These are phyloP conservation scores for Papilio elwesi DNA, from an alignment of 2,888 invertebrate species.

Conservation along the genomic window DNA sequence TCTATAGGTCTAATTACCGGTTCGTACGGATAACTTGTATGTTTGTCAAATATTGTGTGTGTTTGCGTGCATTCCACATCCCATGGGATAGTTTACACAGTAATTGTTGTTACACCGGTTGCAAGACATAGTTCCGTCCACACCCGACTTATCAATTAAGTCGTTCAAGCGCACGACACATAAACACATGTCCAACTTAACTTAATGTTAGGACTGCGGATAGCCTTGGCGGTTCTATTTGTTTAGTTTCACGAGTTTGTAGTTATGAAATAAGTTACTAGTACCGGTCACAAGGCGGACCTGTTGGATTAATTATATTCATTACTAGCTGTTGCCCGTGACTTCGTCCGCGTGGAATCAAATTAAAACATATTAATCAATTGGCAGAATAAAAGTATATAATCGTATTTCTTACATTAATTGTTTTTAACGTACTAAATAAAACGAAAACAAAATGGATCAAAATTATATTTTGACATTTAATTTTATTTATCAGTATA, in stretches of 20 bases:
- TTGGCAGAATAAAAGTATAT: too few species aligned
- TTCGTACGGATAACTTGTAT: constrained; percentile 1
- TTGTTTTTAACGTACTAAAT: too few species aligned
- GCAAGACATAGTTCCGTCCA: not conserved
- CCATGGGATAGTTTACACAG: constrained; percentile 10
- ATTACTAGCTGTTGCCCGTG: too few species aligned
- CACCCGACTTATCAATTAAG: constrained; percentile 16
- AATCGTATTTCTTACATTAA: too few species aligned
- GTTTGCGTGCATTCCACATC: not conserved
- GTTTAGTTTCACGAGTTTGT: not conserved
- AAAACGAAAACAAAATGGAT: too few species aligned
- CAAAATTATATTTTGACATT: too few species aligned
- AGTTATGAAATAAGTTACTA: not conserved
- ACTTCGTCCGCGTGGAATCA: too few species aligned
- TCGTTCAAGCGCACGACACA: constrained; percentile 5
- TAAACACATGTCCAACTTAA: constrained; percentile 7
- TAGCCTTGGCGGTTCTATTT: not conserved
- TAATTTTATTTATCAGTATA: too few species aligned
- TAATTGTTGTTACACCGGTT: constrained; percentile 16
- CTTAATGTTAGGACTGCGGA: not conserved
- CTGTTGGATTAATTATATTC: too few species aligned
- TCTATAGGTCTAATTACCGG: too few species aligned
- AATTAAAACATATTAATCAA: too few species aligned
- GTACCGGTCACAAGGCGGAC: too few species aligned
- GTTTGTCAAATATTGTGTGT: not conserved